These are phyloP conservation scores for Hylaea fasciaria DNA, from an alignment of 2,888 invertebrate genomes.

Conservation along the genomic window DNA sequence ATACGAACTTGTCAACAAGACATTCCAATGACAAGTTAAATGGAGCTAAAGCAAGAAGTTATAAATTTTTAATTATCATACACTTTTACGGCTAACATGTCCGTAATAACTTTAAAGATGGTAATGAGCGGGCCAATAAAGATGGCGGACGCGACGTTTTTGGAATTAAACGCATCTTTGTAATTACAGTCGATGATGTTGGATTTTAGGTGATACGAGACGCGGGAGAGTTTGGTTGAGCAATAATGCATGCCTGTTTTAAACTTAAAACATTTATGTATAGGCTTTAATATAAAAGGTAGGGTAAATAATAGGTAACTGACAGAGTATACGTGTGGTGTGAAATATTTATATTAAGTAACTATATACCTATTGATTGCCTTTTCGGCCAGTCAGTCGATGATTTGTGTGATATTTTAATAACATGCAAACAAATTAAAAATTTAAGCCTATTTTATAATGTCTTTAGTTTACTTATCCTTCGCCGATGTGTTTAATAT, in stretches of 20 bases:
- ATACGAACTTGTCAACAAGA: conserved; percentile 19
- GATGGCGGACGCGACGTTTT: conserved; percentile 38
- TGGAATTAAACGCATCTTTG: conserved; percentile 36
- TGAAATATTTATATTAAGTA: too few relatives aligned
- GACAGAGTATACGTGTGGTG: too few relatives aligned
- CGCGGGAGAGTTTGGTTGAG: not conserved
- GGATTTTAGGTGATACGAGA: conserved; percentile 17
- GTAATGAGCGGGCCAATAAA: conserved; percentile 42
- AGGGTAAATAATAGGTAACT: too few relatives aligned
- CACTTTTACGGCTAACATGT: conserved; percentile 27
- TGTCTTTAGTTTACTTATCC: conserved; percentile 4
- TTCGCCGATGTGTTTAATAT: not conserved
- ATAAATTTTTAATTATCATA: conserved; percentile 31
- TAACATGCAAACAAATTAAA: not conserved
- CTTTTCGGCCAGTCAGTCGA: not conserved
- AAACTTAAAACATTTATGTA: too few relatives aligned
- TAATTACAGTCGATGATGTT: conserved; percentile 30
- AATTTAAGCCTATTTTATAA: not conserved
- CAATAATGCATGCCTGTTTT: not conserved
- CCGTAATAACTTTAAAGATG: conserved; percentile 30
- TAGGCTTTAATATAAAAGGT: too few relatives aligned
- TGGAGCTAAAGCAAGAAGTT: conserved; percentile 24
- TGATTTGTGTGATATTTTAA: not conserved
- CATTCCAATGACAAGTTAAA: not conserved
- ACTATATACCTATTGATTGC: too few relatives aligned